Evolutionary conservation across 2,888 invertebrate genomes (phyloP).

Genomic region (Oscheius sp.): DNA sequence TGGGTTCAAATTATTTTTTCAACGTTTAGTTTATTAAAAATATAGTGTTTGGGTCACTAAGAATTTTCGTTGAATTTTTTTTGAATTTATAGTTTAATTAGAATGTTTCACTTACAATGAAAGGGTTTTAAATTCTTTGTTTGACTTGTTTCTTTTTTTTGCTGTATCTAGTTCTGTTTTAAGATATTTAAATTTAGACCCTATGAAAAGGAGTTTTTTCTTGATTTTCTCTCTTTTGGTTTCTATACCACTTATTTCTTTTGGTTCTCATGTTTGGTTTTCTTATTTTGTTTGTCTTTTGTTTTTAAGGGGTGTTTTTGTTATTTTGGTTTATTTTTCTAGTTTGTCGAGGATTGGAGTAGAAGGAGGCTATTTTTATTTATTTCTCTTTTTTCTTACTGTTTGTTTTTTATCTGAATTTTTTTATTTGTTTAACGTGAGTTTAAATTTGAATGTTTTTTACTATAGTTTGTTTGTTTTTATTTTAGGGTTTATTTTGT

Average conservation of each 20-base stretch:
- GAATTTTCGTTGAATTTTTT: constrained; percentile 52
- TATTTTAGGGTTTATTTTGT: constrained; percentile 50
- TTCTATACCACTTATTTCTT: constrained; percentile 50
- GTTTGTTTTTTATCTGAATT: no score
- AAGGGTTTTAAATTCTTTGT: constrained; percentile 59
- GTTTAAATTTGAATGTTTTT: constrained; percentile 74
- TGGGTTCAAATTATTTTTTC: constrained; percentile 4
- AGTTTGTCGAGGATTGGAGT: constrained; percentile 59
- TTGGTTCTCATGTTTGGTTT: constrained; percentile 55
- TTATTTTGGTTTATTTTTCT: constrained; percentile 63
- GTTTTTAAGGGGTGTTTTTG: constrained; percentile 63
- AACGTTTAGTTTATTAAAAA: constrained; percentile 61
- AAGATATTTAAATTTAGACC: constrained; percentile 56
- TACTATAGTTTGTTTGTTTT: constrained; percentile 65
- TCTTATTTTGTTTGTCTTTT: constrained; percentile 64
- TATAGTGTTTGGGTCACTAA: constrained; percentile 62
- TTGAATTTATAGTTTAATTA: constrained; percentile 64
- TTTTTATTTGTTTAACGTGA: no score
- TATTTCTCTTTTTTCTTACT: no score
- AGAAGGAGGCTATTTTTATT: no score
- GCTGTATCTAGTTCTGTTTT: constrained; percentile 51
- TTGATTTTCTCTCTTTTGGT: constrained; percentile 58
- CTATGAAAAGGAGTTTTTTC: constrained; percentile 60
- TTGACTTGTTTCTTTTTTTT: constrained; percentile 52
- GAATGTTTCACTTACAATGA: constrained; percentile 64